phyloP scores from a whole-genome alignment of 1,140 invertebrate species.

The Caenorhabditis inopinata region DNA sequence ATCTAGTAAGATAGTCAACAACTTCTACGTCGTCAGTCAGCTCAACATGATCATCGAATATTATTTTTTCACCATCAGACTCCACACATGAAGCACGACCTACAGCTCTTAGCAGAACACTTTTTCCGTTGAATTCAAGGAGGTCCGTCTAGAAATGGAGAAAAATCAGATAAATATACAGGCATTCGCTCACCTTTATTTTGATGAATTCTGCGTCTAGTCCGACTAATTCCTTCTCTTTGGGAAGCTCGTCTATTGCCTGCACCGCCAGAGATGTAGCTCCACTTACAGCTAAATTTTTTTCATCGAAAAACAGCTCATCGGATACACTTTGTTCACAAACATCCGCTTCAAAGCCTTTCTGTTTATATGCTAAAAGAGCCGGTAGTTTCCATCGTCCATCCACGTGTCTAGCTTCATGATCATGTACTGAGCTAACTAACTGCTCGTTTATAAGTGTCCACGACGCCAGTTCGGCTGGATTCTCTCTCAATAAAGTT shows the following conservation, averaged over 20 bases:
- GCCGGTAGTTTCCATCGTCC: conserved; percentile 12
- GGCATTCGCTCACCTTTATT: not conserved
- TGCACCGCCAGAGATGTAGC: not conserved
- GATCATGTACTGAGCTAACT: not conserved
- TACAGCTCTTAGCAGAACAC: not conserved
- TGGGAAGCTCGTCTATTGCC: not conserved
- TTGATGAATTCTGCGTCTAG: conserved; percentile 6
- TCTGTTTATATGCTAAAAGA: not conserved
- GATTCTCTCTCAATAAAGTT: not conserved
- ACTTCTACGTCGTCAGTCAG: not conserved
- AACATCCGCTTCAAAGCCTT: not conserved
- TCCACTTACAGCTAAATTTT: not conserved
- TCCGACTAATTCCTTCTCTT: not conserved
- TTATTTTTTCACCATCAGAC: not conserved
- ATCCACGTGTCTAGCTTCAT: conserved; percentile 8
- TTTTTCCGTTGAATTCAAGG: not conserved
- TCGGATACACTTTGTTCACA: not conserved
- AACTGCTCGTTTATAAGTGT: not conserved
- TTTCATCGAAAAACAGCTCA: not conserved
- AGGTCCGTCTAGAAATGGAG: not conserved
- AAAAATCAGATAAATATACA: no score
- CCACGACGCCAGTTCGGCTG: not conserved
- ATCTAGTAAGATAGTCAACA: not conserved
- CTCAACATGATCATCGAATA: conserved; percentile 1
- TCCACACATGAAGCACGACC: not conserved